phyloP scores from a whole-genome alignment of 2,888 invertebrate genomes.

The Fabriciana adippe region DNA sequence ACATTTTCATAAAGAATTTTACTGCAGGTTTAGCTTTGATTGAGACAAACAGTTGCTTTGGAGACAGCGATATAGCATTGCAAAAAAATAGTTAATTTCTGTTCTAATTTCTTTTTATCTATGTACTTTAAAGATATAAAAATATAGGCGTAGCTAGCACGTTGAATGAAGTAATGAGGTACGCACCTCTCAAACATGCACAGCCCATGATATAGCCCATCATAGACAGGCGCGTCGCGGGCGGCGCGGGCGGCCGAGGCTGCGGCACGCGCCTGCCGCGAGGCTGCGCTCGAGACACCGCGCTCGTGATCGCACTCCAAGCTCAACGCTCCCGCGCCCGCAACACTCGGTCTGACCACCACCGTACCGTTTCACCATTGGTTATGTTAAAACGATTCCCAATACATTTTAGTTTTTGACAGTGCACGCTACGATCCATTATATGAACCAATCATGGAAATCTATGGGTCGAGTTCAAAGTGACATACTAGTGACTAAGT shows the following conservation, averaged over 20 bases:
- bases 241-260: constrained; percentile 59
- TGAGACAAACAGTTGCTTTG: no score
- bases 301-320: constrained; percentile 55
- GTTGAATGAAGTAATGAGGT: constrained; percentile 26
- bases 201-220: constrained; percentile 98
- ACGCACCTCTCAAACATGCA: constrained; percentile 93
- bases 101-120: no score
- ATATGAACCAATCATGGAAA: constrained; percentile 7
- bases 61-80: no score
- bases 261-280: constrained; percentile 75
- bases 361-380: constrained; percentile 34
- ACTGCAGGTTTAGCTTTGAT: no score
- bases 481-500: neutral
- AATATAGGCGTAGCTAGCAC: neutral
- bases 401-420: constrained; percentile 1
- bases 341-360: constrained; percentile 48
- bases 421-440: constrained; percentile 4
- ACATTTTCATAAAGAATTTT: no score
- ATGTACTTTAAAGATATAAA: neutral
- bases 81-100: no score
- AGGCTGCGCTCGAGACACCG: constrained; percentile 61
- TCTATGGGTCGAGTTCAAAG: neutral
- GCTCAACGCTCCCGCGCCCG: constrained; percentile 58
- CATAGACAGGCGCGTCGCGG: constrained; percentile 83
- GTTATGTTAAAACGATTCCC: constrained; percentile 3